Evolutionary conservation across 2,113 vertebrate species (phyloP).

Genomic region (Mellivora capensis): DNA sequence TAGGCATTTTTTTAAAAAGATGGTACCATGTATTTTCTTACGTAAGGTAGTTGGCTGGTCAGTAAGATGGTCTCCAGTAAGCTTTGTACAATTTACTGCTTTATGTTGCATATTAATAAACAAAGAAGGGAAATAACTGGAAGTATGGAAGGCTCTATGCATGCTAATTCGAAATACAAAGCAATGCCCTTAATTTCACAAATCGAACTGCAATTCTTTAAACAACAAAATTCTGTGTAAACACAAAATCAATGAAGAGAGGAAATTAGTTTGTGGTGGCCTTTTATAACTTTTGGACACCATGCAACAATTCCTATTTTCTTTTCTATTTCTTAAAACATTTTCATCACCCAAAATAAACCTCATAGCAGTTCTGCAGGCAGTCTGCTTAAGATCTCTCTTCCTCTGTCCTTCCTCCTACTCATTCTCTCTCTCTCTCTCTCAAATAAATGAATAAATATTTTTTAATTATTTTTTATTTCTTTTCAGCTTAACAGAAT

Average conservation of each 20-base stretch:
- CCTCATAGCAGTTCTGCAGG: background rate
- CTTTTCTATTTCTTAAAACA: background rate
- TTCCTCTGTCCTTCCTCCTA: background rate
- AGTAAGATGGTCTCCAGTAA: background rate
- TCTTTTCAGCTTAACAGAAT: too few relatives aligned
- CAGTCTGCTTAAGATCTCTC: background rate
- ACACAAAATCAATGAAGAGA: background rate
- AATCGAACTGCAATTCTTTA: background rate
- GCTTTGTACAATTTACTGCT: background rate
- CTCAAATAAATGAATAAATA: too few relatives aligned
- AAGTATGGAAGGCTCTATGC: background rate
- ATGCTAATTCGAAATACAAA: background rate
- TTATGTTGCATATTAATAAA: background rate
- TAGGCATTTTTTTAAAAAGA: background rate
- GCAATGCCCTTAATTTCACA: background rate
- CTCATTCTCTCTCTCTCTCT: background rate
- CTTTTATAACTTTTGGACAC: background rate
- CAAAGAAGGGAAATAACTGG: background rate
- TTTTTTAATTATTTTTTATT: too few relatives aligned
- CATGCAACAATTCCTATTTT: background rate
- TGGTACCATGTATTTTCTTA: background rate
- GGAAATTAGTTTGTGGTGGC: background rate
- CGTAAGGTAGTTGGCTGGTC: background rate
- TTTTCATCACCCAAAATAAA: background rate
- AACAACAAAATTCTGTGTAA: background rate